These are phyloP conservation scores for Corythucha ciliata DNA, from an alignment of 2,888 invertebrate species.

Conservation along the genomic window DNA sequence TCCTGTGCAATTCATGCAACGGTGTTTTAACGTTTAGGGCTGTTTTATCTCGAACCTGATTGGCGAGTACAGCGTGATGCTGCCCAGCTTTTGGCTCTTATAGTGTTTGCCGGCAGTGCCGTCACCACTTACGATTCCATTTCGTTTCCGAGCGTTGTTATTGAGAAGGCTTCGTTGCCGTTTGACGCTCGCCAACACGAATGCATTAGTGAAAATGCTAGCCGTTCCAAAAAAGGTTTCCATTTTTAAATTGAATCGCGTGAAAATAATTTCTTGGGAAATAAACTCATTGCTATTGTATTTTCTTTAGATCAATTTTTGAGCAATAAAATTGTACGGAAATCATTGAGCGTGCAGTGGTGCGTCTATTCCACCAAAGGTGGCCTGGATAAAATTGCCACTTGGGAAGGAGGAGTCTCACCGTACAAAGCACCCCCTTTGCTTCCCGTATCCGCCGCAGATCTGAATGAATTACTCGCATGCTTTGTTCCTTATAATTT, in stretches of 20 bases:
- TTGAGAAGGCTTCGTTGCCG: conserved; percentile 44
- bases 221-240: conserved; percentile 7
- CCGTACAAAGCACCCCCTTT: background rate
- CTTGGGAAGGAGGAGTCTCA: no score
- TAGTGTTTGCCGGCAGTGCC: conserved; percentile 45
- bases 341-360: conserved; percentile 16
- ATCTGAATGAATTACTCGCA: background rate
- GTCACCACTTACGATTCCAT: conserved; percentile 40
- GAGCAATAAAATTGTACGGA: no score
- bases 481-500: conserved; percentile 12
- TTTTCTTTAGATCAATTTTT: no score
- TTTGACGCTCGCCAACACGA: conserved; percentile 44
- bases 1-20: background rate
- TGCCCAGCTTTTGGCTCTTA: conserved; percentile 45
- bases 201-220: conserved; percentile 9
- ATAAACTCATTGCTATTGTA: no score
- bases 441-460: conserved; percentile 12
- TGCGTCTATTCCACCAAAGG: background rate
- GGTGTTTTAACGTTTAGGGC: conserved; percentile 41
- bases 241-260: no score
- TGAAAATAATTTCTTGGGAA: no score
- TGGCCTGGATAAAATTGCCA: background rate
- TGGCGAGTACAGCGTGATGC: conserved; percentile 46
- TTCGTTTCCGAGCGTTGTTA: conserved; percentile 45
- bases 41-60: conserved; percentile 49